phyloP scores from a whole-genome alignment of 2,113 vertebrate genomes.

The Carassius gibelio region DNA sequence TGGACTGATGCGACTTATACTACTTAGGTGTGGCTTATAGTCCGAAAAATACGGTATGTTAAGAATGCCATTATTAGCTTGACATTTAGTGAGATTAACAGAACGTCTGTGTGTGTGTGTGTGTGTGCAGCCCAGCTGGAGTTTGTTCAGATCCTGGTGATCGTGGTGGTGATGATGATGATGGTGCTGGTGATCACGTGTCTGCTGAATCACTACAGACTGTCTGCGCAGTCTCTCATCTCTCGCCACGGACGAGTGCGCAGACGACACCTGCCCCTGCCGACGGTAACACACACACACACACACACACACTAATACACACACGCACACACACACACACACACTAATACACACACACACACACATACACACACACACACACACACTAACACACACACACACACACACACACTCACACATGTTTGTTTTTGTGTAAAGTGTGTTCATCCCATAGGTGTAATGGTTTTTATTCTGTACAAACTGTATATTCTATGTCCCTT shows the following conservation, averaged over 20 bases:
- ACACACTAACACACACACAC: no score
- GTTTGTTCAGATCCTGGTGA: conserved; percentile 96
- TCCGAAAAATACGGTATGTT: no score
- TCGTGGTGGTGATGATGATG: conserved; percentile 96
- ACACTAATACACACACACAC: no score
- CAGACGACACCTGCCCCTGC: conserved; percentile 83
- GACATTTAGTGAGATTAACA: neutral
- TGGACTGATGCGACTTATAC: no score
- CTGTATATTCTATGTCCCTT: no score
- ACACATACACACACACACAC: no score
- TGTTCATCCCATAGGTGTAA: no score
- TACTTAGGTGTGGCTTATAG: no score
- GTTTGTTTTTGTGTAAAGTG: no score
- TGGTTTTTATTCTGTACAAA: no score
- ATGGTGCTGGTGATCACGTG: conserved; percentile 98
- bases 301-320: neutral
- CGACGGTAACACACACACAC: conserved; percentile 79
- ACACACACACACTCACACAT: no score
- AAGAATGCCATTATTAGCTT: neutral
- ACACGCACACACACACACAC: no score
- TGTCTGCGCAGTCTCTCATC: conserved; percentile 88
- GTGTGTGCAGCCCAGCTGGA: conserved; percentile 87
- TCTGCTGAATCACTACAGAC: conserved; percentile 93
- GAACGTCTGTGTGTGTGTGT: neutral
- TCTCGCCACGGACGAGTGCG: conserved; percentile 84